Conservation (phyloP, 2,797 vertebrate species). For the Streptopelia turtur region DNA sequence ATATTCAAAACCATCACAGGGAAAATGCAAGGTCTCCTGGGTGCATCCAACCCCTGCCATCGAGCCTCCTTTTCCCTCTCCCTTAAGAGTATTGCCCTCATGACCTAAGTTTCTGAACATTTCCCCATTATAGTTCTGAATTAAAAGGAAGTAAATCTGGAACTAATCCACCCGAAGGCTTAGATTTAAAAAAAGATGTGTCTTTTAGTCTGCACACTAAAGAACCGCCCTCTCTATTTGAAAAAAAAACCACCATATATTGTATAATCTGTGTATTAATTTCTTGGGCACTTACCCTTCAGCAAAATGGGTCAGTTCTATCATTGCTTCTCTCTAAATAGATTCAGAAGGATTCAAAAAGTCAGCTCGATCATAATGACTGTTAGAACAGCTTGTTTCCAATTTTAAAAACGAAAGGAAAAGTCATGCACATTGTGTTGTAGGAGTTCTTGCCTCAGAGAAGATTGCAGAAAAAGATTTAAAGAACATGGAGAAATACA, state of each 20-base stretch:
- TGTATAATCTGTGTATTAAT: background rate
- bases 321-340: background rate
- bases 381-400: background rate
- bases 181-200: background rate
- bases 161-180: background rate
- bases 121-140: background rate
- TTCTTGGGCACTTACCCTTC: background rate
- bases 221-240: background rate
- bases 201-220: background rate
- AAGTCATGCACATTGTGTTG: background rate
- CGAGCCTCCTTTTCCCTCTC: background rate
- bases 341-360: background rate
- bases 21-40: background rate
- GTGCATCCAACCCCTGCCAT: background rate
- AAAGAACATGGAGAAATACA: constrained; percentile 40
- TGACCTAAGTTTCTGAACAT: background rate
- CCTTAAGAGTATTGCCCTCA: background rate
- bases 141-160: background rate
- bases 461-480: constrained; percentile 68
- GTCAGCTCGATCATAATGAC: background rate
- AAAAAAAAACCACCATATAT: background rate
- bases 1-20: background rate
- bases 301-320: background rate
- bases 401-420: background rate
- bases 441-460: constrained; percentile 61